Base-by-base conservation (phyloP, 1,140 invertebrate genomes). In the Drosophila pandora region DNA sequence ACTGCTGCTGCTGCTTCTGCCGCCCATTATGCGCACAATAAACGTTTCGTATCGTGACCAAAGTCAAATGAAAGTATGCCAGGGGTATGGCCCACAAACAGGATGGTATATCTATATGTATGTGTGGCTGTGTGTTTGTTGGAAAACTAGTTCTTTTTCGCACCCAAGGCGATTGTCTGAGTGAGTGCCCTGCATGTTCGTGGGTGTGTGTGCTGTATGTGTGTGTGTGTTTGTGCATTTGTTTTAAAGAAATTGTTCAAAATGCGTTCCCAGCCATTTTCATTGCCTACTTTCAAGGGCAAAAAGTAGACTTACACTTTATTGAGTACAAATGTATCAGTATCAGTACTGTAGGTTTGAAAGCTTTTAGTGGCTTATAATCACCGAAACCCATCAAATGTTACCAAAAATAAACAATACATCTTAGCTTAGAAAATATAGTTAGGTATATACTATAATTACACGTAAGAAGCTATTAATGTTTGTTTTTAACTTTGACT, bases 11-110 rank as follows among this genome's bases (percentile, higher is more conserved):
- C 58, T 72, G 54, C 32, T 62, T 62, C 59, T 72, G 76, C 68
- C 68, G 73, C 49, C 74, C 63, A 69, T 76, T 76, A 76, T 76
- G 83, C 58, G 70, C 67, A 87, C 79, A 88, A 88, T 88, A 87
- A 87, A 87, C 83, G 82, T 79, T 88, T 88, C 82, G 73, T 87
- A 88, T 87, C 82, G 82, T 87, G 79, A 87, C 82, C 82, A 87
- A 87, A 87, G 82, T 87, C 83, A 88, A 88, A 88, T 83, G 83
- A 87, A 87, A 88, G 65, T 88, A 67, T 87, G 83, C 83, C 83
- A 87, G 83, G 83, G 83, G 79, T 87, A 87, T 76, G 75, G 60
- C 83, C 63, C 69, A 87, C 82, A 81, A 80, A 80, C 32, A 59
- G 48, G 74, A 22, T 17, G 7, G 39, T 43, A 0, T 43, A 43